phyloP scores from a whole-genome alignment of 2,888 invertebrate genomes.

The Ichneumoninae sp. region DNA sequence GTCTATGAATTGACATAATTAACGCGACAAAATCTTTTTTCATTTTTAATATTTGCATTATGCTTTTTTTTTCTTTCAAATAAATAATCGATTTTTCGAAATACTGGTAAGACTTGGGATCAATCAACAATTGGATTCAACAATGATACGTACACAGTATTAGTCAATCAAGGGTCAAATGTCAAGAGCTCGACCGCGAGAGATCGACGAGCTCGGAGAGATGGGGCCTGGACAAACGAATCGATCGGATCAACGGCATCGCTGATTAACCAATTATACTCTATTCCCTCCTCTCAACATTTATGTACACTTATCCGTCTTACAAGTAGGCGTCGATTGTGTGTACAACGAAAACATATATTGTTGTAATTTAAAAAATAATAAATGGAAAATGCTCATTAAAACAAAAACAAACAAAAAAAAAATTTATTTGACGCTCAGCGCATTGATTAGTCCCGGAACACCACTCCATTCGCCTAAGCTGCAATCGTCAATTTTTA shows the following conservation, averaged over 20 bases:
- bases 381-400: constrained; percentile 4
- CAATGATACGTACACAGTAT: constrained; percentile 47
- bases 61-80: constrained; percentile 4
- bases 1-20: constrained; percentile 38
- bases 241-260: neutral
- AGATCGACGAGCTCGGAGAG: neutral
- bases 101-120: constrained; percentile 60
- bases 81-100: constrained; percentile 39
- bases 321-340: constrained; percentile 8
- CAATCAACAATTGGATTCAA: constrained; percentile 39
- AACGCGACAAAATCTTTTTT: constrained; percentile 31
- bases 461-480: constrained; percentile 61
- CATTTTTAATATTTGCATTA: neutral
- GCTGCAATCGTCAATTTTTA: constrained; percentile 32
- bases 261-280: constrained; percentile 1
- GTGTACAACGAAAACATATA: constrained; percentile 7
- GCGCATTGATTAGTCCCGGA: constrained; percentile 52
- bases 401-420: constrained; percentile 1
- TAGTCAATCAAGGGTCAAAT: constrained; percentile 23
- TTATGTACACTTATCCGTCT: constrained; percentile 34
- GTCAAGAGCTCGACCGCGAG: constrained; percentile 8
- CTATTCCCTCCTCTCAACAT: constrained; percentile 1
- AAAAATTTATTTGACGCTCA: constrained; percentile 25
- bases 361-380: neutral
- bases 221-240: neutral